A percentile compares a stretch with the other conserved stretches of the same genome.
Evolutionary conservation across 2,113 vertebrate genomes (phyloP).

Genomic region (Eulemur macaco): DNA sequence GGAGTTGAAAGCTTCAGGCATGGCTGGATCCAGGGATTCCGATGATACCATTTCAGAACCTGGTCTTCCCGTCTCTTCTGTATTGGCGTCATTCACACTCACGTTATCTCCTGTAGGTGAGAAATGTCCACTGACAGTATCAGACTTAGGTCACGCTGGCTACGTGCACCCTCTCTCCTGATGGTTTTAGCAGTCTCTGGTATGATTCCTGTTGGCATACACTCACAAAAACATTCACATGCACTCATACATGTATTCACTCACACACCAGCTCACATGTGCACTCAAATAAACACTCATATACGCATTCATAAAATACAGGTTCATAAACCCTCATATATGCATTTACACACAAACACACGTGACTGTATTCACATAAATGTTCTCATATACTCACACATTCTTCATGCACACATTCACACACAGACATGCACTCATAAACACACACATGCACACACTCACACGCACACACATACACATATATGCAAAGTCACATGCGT

Average conservation of each 20-base stretch:
- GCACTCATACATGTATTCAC: too few species aligned
- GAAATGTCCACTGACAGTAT: neutral
- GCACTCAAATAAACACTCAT: neutral
- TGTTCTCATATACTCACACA: neutral
- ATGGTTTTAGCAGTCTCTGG: neutral
- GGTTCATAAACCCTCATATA: too few species aligned
- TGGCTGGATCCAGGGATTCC: neutral
- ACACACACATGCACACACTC: neutral
- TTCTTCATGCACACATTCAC: neutral
- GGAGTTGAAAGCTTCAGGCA: neutral
- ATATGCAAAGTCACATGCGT: neutral
- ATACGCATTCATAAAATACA: too few species aligned
- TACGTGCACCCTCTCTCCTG: neutral
- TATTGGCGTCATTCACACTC: neutral
- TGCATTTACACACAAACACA: neutral
- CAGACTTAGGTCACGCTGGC: neutral
- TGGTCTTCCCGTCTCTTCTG: neutral
- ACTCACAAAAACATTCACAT: neutral
- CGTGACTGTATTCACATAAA: neutral
- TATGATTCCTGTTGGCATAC: neutral
- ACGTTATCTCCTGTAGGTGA: fast-evolving
- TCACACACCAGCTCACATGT: neutral
- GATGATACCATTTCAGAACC: neutral
- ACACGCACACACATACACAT: neutral
- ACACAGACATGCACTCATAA: neutral